Percentiles rank a stretch among this genome's conserved stretches.
phyloP scores from a whole-genome alignment of 2,888 invertebrate genomes.

The Chloroclystis v-ata region DNA sequence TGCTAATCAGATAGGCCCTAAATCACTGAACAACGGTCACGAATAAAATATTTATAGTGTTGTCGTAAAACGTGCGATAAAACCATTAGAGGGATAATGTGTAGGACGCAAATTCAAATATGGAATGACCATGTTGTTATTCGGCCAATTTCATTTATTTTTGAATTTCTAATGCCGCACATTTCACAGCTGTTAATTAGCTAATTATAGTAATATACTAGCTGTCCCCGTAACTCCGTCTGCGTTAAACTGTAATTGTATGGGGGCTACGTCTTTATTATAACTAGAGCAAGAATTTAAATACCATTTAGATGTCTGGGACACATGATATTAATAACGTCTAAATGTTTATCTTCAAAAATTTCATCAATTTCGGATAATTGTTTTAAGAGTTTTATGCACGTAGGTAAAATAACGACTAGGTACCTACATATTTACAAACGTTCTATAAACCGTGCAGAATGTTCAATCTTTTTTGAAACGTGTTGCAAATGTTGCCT shows the following conservation, averaged over 20 bases:
- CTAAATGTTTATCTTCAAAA: too few relatives aligned
- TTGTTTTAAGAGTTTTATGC: too few relatives aligned
- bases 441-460: background rate
- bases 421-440: background rate
- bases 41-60: slow-evolving; percentile 33
- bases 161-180: slow-evolving; percentile 15
- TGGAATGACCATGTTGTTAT: slow-evolving; percentile 6
- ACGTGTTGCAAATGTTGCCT: slow-evolving; percentile 38
- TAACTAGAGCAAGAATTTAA: too few relatives aligned
- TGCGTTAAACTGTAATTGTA: too few relatives aligned
- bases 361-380: too few relatives aligned
- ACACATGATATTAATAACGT: too few relatives aligned
- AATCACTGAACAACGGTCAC: slow-evolving; percentile 10
- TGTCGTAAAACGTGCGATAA: slow-evolving; percentile 28
- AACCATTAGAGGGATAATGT: slow-evolving; percentile 38
- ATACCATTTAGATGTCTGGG: too few relatives aligned
- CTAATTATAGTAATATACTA: too few relatives aligned
- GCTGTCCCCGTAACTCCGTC: too few relatives aligned
- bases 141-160: slow-evolving; percentile 37
- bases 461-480: background rate
- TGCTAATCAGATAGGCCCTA: slow-evolving; percentile 7
- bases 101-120: slow-evolving; percentile 45
- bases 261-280: too few relatives aligned
- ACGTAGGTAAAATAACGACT: too few relatives aligned
- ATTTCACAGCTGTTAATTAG: too few relatives aligned